Conservation (phyloP, 2,113 vertebrate genomes). For the Silurus meridionalis region DNA sequence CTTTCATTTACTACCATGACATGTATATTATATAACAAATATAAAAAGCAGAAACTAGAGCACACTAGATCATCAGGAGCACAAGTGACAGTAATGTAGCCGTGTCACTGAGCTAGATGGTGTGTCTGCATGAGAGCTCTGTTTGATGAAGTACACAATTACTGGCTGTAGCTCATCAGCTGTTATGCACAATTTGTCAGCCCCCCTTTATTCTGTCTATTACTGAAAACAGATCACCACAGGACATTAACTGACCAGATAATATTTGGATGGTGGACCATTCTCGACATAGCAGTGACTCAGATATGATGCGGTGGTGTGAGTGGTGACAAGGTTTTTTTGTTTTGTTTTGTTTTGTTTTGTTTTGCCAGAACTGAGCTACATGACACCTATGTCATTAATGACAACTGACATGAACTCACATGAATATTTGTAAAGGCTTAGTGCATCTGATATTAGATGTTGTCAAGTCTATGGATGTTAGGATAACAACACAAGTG, state of each 20-base stretch:
- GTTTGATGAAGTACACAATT: conserved; percentile 26
- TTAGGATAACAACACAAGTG: conserved; percentile 6
- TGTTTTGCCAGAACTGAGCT: background rate
- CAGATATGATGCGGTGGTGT: background rate
- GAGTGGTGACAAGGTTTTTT: background rate
- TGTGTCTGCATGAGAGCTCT: background rate
- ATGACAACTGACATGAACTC: background rate
- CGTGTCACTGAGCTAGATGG: conserved; percentile 18
- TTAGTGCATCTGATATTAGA: conserved; percentile 8
- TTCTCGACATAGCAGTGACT: background rate
- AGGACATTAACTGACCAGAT: background rate
- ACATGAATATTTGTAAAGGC: conserved; percentile 9
- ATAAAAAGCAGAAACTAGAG: background rate
- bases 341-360: too few relatives aligned
- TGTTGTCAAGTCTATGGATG: conserved; percentile 12
- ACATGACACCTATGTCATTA: conserved; percentile 14
- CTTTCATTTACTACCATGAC: background rate
- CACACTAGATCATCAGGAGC: conserved; percentile 20
- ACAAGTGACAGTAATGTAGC: conserved; percentile 28
- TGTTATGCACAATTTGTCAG: background rate
- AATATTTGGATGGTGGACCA: background rate
- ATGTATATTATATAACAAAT: background rate
- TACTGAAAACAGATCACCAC: background rate
- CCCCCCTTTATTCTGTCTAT: background rate
- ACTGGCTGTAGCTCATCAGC: conserved; percentile 12